phyloP scores from a whole-genome alignment of 2,888 invertebrate genomes.

The Ormyrus rosae region DNA sequence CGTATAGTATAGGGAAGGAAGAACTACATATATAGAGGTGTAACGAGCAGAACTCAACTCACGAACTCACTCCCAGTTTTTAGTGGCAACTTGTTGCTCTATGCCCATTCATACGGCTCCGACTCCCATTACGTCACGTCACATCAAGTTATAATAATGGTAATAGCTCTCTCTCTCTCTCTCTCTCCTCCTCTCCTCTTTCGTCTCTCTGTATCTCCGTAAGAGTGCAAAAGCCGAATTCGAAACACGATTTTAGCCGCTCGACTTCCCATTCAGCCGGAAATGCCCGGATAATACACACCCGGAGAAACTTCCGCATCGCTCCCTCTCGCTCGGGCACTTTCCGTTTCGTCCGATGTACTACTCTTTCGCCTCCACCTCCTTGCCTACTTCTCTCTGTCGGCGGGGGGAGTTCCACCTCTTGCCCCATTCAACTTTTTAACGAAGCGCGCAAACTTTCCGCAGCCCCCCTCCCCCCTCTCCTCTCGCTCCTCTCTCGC shows the following conservation, averaged over 20 bases:
- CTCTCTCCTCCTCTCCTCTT: not conserved
- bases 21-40: slow-evolving; percentile 75
- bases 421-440: slow-evolving; percentile 51
- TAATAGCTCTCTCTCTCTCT: slow-evolving; percentile 65
- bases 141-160: slow-evolving; percentile 76
- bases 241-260: slow-evolving; percentile 68
- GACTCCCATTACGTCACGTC: slow-evolving; percentile 76
- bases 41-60: slow-evolving; percentile 76
- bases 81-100: slow-evolving; percentile 76
- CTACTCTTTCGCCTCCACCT: not conserved
- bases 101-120: slow-evolving; percentile 76
- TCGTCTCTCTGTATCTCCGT: slow-evolving; percentile 15
- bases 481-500: not conserved
- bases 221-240: slow-evolving; percentile 63
- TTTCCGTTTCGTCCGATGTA: slow-evolving; percentile 72
- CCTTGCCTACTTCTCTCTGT: not conserved
- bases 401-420: not conserved
- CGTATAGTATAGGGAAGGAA: slow-evolving; percentile 74
- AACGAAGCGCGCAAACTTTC: slow-evolving; percentile 50
- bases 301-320: slow-evolving; percentile 45
- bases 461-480: not conserved
- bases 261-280: slow-evolving; percentile 49
- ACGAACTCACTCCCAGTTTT: slow-evolving; percentile 76
- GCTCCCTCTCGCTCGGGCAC: slow-evolving; percentile 27
- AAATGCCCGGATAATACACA: slow-evolving; percentile 49